Evolutionary conservation across 2,113 vertebrate genomes (phyloP).

Genomic region (Rana temporaria): DNA sequence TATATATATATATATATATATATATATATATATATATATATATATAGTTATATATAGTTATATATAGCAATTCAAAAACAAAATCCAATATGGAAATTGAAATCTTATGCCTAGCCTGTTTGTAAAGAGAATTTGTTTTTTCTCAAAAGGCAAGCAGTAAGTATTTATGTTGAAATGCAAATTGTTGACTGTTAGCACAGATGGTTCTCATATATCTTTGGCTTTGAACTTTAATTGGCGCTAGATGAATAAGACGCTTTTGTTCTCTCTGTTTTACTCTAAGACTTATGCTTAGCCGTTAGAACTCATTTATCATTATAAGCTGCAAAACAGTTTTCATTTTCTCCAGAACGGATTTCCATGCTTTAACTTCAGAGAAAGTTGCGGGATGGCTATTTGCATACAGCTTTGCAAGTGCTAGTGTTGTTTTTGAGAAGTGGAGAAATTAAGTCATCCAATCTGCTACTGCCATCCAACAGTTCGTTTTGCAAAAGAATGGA

Average conservation of each 20-base stretch:
- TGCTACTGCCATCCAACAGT: neutral
- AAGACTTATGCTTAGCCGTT: constrained; percentile 60
- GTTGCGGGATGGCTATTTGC: constrained; percentile 59
- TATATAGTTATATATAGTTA: too few relatives aligned
- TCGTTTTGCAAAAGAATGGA: neutral
- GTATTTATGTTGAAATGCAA: constrained; percentile 48
- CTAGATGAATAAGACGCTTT: constrained; percentile 66
- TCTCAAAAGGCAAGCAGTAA: neutral
- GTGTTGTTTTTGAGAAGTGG: constrained; percentile 66
- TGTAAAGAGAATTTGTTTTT: constrained; percentile 29
- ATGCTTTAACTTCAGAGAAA: constrained; percentile 68
- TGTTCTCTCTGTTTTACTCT: constrained; percentile 61
- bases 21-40: neutral
- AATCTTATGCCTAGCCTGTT: constrained; percentile 40
- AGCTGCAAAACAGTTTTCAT: constrained; percentile 62
- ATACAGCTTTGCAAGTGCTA: constrained; percentile 72
- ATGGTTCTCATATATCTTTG: constrained; percentile 48
- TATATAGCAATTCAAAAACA: constrained; percentile 39
- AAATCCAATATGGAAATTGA: constrained; percentile 43
- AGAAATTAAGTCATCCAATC: constrained; percentile 36
- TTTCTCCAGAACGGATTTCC: constrained; percentile 67
- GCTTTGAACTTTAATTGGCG: constrained; percentile 61
- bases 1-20: too few relatives aligned
- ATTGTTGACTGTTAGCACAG: constrained; percentile 31
- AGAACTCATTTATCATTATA: constrained; percentile 66